Evolutionary conservation across 2,888 invertebrate genomes (phyloP), one percentile per base, ranked within the genome.

Genomic region (Platycheirus rosarum): DNA sequence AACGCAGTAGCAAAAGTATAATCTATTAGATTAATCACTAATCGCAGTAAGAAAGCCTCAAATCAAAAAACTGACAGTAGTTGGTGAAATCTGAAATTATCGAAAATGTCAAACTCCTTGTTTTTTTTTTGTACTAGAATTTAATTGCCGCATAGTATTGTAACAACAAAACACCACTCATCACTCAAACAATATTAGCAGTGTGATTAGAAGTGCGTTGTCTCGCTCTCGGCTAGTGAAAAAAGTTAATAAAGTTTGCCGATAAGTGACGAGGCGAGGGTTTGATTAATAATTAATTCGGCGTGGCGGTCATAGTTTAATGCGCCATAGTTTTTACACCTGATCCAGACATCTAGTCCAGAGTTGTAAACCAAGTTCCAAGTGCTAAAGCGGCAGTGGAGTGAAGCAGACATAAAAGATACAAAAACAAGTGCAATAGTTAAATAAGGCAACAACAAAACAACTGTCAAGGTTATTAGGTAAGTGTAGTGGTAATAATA

Each of bases 401-500:
- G 23, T 23, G 6, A 23, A 23, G 23, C 23, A 23, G 23, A 23
- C 23, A 23, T 6, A 23, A 23, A 23, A 57, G 40, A 23, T 35
- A 18, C 13, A 60, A 53, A 32, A 69, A 53, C 37, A 60, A 77
- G 29, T 29, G 60, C 60, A 60, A 60, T 44, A 29, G 60, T 29
- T 44, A 26, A 57, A 57, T 26, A 14, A 40, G 40, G 5, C 26
- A 35, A 37, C 23, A 49, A 32, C 1, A 51, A n/a, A n/a, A 32
- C 20, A 57, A 55, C 77, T 71, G 77, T 77, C 80, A 82, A 82
- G 80, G 80, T 82, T 76, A 82, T 77, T 82, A 48, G 20, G 23
- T 48, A 26, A 57, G 44, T n/a, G n/a, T 40, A 18, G 42, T 73
- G 16, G 35, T 32, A 66, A 44, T 55, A 23, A n/a, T 35, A 2